Base-by-base conservation (phyloP, 2,797 vertebrate genomes). In the Podargus strigoides region DNA sequence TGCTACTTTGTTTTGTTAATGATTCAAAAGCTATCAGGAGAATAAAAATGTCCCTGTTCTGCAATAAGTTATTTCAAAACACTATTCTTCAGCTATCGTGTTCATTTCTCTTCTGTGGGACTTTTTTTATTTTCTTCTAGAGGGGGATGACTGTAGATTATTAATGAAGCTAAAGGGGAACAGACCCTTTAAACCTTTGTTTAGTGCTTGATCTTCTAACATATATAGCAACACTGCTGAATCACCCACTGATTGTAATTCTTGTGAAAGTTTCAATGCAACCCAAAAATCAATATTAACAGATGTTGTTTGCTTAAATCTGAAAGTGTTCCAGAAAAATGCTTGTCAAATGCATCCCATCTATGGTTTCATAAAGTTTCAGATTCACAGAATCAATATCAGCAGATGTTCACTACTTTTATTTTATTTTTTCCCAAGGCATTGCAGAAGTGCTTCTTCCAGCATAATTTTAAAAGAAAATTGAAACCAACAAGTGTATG, bases 301-400 rank as follows among this genome's bases (percentile, higher is more conserved):
- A 97, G 96, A 97, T 97, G 97, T 97, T 97, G 94, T 97, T 97
- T 97, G 96, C 89, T 96, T 97, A 96, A 96, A 83, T 89, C 92
- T 97, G 95, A 97, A 97, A 96, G 68, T 73, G 85, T 96, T 97
- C 96, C 95, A 97, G 93, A 96, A 97, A 97, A 95, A 74, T 32
- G 77, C 87, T 94, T 16, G 14, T 97, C 97, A 97, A 95, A 94
- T 75, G 53, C 82, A 94, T 94, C 95, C 92, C 88, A 86, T 96
- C 95, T 90, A 87, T 64, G 80, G 87, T 95, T 98, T 97, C 96
- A 93, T 94, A 96, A 97, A 97, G 94, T 97, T 97, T 97, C 90
- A 91, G 89, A 89, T 92, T 96, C 95, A 91, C 90, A 91, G 87
- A 97, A 97, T 97, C 97, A 94, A 96, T 97, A 97, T 96, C 93